Evolutionary conservation across 2,797 vertebrate species (phyloP).

Genomic region (Chrosomus eos): DNA sequence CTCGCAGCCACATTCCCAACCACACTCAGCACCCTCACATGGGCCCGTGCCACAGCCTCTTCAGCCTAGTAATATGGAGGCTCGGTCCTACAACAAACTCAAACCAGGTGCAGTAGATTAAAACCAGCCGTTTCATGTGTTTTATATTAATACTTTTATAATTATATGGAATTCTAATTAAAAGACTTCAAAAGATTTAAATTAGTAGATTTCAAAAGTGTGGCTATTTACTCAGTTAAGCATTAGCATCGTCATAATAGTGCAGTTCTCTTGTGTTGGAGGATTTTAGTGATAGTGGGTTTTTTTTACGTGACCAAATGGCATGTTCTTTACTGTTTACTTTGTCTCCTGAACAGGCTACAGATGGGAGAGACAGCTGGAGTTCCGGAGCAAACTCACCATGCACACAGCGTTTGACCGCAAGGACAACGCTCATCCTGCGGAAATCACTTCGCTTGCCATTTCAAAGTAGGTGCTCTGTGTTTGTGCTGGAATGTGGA

Average conservation of each 20-base stretch:
- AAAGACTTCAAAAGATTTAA: neutral
- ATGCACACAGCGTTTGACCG: slow-evolving; percentile 99
- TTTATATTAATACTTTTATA: neutral
- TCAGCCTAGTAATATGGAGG: slow-evolving; percentile 77
- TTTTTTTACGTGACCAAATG: slow-evolving; percentile 26
- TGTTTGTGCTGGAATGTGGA: slow-evolving; percentile 15
- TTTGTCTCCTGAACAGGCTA: slow-evolving; percentile 80
- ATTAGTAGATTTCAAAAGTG: neutral
- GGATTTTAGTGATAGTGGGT: slow-evolving; percentile 21
- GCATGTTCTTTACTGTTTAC: slow-evolving; percentile 27
- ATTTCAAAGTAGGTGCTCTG: slow-evolving; percentile 89
- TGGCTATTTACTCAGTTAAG: neutral
- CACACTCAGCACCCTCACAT: slow-evolving; percentile 59
- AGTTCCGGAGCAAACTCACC: slow-evolving; percentile 97
- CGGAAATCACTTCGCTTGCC: slow-evolving; percentile 91
- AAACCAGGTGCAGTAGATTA: slow-evolving; percentile 81
- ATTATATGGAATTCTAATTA: neutral
- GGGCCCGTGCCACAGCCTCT: slow-evolving; percentile 73
- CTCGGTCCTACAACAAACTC: slow-evolving; percentile 87
- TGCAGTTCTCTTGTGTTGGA: neutral
- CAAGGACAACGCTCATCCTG: slow-evolving; percentile 96
- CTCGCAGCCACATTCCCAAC: slow-evolving; percentile 59
- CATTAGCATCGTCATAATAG: neutral
- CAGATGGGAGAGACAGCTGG: slow-evolving; percentile 97
- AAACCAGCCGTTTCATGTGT: neutral